Percentiles rank a stretch among this genome's conserved stretches.
Evolutionary conservation across 2,113 vertebrate genomes (phyloP).

Genomic region (Solea solea): DNA sequence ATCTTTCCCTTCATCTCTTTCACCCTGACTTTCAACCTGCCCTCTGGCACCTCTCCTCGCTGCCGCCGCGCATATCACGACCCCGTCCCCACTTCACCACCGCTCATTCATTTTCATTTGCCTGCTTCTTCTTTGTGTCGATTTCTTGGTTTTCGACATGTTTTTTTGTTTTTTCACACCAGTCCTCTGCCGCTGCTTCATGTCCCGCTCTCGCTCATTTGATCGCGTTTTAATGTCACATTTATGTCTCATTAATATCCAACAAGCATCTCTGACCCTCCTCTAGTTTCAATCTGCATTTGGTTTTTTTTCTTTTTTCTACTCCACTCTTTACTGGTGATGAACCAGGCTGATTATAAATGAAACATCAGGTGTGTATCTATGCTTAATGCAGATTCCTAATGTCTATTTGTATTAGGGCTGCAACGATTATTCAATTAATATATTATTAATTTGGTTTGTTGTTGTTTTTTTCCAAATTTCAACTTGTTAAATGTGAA

Average conservation of each 20-base stretch:
- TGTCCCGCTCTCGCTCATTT: conserved; percentile 41
- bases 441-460: too few species aligned
- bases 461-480: too few species aligned
- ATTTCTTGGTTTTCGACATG: not conserved
- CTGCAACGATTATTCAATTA: too few species aligned
- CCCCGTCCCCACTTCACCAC: conserved; percentile 14
- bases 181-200: conserved; percentile 9
- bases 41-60: conserved; percentile 8
- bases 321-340: not conserved
- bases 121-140: conserved; percentile 27
- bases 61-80: conserved; percentile 30
- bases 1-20: conserved; percentile 23
- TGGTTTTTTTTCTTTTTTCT: conserved; percentile 2
- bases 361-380: not conserved
- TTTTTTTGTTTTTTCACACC: not conserved
- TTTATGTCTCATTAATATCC: conserved; percentile 69
- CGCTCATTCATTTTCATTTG: conserved; percentile 21
- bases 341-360: not conserved
- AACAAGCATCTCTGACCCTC: conserved; percentile 47
- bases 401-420: too few species aligned
- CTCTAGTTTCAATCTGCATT: conserved; percentile 35
- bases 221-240: conserved; percentile 60
- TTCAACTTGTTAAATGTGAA: too few species aligned
- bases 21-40: conserved; percentile 34
- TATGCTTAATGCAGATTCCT: not conserved